phyloP scores from a whole-genome alignment of 1,140 invertebrate genomes.

The Rhizoglyphus robini region DNA sequence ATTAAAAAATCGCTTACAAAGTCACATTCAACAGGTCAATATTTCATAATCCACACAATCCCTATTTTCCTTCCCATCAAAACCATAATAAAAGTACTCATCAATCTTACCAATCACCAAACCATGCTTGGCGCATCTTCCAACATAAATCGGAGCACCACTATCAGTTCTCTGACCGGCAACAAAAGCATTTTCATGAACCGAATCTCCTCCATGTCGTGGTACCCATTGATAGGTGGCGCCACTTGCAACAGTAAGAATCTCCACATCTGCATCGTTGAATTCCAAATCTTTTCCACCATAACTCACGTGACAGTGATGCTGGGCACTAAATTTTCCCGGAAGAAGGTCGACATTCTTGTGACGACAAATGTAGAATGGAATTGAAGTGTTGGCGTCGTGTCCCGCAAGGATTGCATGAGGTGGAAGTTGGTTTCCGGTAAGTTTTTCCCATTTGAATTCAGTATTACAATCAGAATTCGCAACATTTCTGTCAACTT shows the following conservation, averaged over 20 bases:
- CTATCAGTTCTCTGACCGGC: neutral
- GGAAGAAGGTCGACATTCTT: conserved; percentile 1
- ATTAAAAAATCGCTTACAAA: too few relatives aligned
- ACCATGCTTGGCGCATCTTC: neutral
- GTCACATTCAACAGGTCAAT: neutral
- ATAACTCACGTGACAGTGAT: conserved; percentile 1
- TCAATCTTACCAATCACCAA: conserved; percentile 11
- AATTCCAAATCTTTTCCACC: conserved; percentile 9
- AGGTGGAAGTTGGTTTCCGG: neutral
- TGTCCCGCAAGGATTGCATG: conserved; percentile 1
- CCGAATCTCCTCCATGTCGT: neutral
- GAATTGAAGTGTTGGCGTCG: neutral
- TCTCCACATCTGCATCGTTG: neutral
- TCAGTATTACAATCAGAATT: neutral
- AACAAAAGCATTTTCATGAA: neutral
- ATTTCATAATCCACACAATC: neutral
- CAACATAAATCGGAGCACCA: conserved; percentile 2
- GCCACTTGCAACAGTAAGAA: neutral
- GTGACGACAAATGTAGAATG: conserved; percentile 13
- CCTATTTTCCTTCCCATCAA: neutral
- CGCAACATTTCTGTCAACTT: neutral
- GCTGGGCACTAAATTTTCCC: neutral
- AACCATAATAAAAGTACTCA: conserved; percentile 4
- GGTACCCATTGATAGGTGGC: neutral
- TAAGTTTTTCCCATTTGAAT: neutral